Conservation (phyloP, 1,140 invertebrate genomes). For the Temnothorax longispinosus region DNA sequence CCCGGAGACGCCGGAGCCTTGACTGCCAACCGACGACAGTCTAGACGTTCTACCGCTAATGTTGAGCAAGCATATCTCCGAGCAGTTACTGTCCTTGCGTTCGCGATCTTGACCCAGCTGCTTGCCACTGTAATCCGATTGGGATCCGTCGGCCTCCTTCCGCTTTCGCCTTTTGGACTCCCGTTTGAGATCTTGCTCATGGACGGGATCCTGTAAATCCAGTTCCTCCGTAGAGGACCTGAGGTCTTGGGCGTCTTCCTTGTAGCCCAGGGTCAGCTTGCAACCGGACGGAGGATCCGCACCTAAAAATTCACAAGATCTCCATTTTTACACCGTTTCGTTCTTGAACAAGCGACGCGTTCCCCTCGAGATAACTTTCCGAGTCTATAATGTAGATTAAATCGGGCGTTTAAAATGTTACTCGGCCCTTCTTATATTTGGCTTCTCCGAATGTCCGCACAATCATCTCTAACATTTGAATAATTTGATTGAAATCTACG, state of each 20-base stretch:
- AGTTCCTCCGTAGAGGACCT: conserved; percentile 94
- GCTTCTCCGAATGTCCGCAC: too few relatives aligned
- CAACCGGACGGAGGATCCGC: conserved; percentile 80
- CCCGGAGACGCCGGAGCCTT: conserved; percentile 90
- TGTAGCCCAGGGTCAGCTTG: conserved; percentile 88
- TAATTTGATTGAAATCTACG: too few relatives aligned
- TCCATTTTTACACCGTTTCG: background rate
- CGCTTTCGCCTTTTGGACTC: conserved; percentile 83
- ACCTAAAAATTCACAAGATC: conserved; percentile 67
- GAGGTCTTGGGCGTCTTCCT: conserved; percentile 92
- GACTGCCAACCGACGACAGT: conserved; percentile 89
- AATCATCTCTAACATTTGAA: too few relatives aligned
- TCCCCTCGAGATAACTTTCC: background rate
- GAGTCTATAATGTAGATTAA: background rate
- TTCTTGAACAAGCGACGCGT: background rate
- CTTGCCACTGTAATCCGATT: conserved; percentile 82
- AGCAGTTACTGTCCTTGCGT: conserved; percentile 92
- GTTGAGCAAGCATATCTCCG: conserved; percentile 91
- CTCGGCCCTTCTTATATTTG: background rate
- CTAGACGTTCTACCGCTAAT: conserved; percentile 93
- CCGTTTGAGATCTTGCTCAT: conserved; percentile 85
- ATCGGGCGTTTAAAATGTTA: background rate
- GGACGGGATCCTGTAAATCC: conserved; percentile 90
- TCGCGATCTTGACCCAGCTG: conserved; percentile 86
- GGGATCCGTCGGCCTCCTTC: conserved; percentile 86